Evolutionary conservation across 2,797 vertebrate species (phyloP).

Genomic region (Falco novaeseelandiae): DNA sequence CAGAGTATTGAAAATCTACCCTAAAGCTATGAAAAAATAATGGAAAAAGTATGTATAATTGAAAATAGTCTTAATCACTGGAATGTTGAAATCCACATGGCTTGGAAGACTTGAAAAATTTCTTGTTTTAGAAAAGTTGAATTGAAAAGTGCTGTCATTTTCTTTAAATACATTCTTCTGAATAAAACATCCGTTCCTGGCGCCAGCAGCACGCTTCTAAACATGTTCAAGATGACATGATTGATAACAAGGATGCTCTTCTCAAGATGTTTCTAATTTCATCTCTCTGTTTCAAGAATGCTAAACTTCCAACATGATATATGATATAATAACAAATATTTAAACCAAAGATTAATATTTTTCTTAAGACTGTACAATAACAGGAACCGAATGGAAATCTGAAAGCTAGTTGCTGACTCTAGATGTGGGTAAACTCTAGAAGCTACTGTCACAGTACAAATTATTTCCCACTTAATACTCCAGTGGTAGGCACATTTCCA

Average conservation of each 20-base stretch:
- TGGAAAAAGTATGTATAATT: constrained; percentile 60
- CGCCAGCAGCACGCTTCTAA: constrained; percentile 76
- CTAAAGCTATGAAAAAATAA: constrained; percentile 69
- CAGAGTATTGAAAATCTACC: constrained; percentile 59
- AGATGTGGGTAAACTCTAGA: constrained; percentile 14
- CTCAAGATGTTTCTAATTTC: constrained; percentile 79
- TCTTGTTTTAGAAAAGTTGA: constrained; percentile 70
- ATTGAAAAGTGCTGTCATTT: constrained; percentile 76
- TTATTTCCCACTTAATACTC: not conserved
- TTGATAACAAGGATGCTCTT: constrained; percentile 74
- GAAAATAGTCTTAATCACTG: constrained; percentile 65
- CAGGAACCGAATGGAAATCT: constrained; percentile 29
- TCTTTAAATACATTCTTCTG: constrained; percentile 80
- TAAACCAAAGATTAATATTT: constrained; percentile 55
- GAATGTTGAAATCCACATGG: constrained; percentile 37
- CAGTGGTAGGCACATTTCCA: not conserved
- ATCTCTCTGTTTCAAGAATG: constrained; percentile 68
- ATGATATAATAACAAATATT: constrained; percentile 59
- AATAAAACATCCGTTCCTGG: constrained; percentile 78
- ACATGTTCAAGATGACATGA: constrained; percentile 78
- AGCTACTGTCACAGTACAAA: not conserved
- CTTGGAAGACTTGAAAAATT: constrained; percentile 62
- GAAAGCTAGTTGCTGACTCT: constrained; percentile 46
- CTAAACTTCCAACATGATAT: constrained; percentile 60
- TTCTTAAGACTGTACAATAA: constrained; percentile 35